Percentiles rank a stretch among this genome's conserved stretches.
phyloP scores from a whole-genome alignment of 1,140 invertebrate species.

The Drosophila asahinai region DNA sequence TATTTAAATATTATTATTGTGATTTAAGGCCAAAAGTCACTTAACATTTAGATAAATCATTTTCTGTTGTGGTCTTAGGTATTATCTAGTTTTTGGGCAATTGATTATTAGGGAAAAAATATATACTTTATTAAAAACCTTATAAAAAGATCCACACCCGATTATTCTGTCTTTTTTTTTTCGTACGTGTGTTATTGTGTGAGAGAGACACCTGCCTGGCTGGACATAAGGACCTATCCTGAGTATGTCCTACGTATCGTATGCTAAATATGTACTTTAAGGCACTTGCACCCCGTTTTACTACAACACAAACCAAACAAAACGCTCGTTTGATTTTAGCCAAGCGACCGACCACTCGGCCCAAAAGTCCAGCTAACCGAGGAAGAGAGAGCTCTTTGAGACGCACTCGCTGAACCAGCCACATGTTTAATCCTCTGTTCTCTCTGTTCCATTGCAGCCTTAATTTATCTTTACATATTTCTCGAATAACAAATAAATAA shows the following conservation, averaged over 20 bases:
- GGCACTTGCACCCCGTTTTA: conserved; percentile 37
- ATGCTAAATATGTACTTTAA: conserved; percentile 60
- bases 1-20: neutral
- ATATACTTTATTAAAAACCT: neutral
- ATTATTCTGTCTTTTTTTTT: neutral
- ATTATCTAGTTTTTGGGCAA: too few relatives aligned
- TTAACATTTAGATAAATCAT: neutral
- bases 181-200: conserved; percentile 9
- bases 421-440: conserved; percentile 38
- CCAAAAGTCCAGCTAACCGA: conserved; percentile 17
- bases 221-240: conserved; percentile 1
- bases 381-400: conserved; percentile 26
- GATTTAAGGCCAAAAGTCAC: neutral
- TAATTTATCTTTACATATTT: conserved; percentile 41
- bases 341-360: conserved; percentile 31
- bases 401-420: conserved; percentile 9
- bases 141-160: conserved; percentile 1
- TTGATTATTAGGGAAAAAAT: too few relatives aligned
- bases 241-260: conserved; percentile 22
- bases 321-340: conserved; percentile 75
- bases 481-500: conserved; percentile 27
- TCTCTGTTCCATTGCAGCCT: conserved; percentile 59
- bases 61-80: neutral
- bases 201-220: neutral
- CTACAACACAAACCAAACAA: conserved; percentile 58